A percentile compares a stretch with the other conserved stretches of the same genome.
phyloP scores from a whole-genome alignment of 2,797 vertebrate species.

The Peromyscus nudipes region DNA sequence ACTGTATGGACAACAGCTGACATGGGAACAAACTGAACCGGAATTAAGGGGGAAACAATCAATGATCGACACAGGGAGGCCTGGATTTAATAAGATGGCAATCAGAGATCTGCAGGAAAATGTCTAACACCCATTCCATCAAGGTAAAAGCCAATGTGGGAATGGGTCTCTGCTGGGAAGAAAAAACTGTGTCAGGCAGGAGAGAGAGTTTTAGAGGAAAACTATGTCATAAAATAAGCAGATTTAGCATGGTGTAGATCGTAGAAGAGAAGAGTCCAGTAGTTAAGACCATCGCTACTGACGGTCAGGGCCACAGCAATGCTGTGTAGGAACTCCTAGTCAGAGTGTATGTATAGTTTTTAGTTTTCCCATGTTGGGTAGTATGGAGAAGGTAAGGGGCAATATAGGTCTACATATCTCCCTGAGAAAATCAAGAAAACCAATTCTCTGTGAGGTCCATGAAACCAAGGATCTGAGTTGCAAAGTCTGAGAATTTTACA shows the following conservation, averaged over 20 bases:
- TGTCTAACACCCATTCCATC: neutral
- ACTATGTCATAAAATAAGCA: neutral
- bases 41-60: conserved; percentile 41
- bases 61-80: neutral
- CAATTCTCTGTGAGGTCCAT: neutral
- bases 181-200: neutral
- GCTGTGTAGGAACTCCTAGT: neutral
- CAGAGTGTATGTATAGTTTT: too few species aligned
- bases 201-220: conserved; percentile 18
- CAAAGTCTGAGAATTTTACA: neutral
- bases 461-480: neutral
- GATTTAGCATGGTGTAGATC: neutral
- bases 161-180: neutral
- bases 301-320: too few species aligned
- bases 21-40: neutral
- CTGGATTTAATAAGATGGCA: neutral
- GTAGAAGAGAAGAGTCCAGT: neutral
- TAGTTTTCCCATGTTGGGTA: neutral
- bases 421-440: neutral
- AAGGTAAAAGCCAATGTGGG: neutral
- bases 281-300: accelerated
- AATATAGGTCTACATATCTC: neutral
- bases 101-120: conserved; percentile 23
- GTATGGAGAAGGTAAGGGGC: neutral
- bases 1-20: neutral